Base-by-base conservation (phyloP, 2,888 invertebrate genomes). In the Acleris cristana region DNA sequence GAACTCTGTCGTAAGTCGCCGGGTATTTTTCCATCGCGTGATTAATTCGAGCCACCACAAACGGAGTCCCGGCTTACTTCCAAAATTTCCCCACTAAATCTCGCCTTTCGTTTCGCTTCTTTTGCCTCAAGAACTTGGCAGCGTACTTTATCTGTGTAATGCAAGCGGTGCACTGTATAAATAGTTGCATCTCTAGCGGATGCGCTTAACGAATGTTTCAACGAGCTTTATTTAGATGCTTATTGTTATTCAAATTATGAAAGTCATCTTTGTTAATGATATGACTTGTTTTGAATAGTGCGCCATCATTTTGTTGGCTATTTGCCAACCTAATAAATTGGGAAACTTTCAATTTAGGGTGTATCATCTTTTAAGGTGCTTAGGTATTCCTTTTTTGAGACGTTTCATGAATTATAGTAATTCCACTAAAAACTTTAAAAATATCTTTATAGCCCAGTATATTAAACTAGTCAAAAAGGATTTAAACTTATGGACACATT, bases 51-150 rank as follows among this genome's bases (percentile, higher is more conserved):
- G 78, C 87, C 79, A 83, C 88, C 86, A 85, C 87, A 85, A 85
- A 77, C 83, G 80, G 80, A 85, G 80, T 79, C 81, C 88, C 86
- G 92, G 92, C 92, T 90, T 84, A 90, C 91, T 91, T 92, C 92
- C 92, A 92, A 92, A 92, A 92, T 89, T 90, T 89, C 78, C 83
- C 79, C 86, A 83, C 78, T 92, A 92, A 92, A 92, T 92, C 88
- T 86, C 78, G 74, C 74, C 81, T 84, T 87, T 89, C 88, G 84
- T 86, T 89, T 84, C 89, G 86, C 84, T 91, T 90, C 92, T 92
- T 92, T 91, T 90, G 85, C 86, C 79, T 78, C 79, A 86, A 86
- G 89, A 66, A 90, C 90, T 92, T 92, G 92, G 92, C 92, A 92
- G 81, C 85, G 87, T 89, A 88, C 86, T 89, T 91, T 90, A 91